These are phyloP conservation scores for Poecilobothrus nobilitatus DNA, from an alignment of 2,888 invertebrate species.

Conservation along the genomic window DNA sequence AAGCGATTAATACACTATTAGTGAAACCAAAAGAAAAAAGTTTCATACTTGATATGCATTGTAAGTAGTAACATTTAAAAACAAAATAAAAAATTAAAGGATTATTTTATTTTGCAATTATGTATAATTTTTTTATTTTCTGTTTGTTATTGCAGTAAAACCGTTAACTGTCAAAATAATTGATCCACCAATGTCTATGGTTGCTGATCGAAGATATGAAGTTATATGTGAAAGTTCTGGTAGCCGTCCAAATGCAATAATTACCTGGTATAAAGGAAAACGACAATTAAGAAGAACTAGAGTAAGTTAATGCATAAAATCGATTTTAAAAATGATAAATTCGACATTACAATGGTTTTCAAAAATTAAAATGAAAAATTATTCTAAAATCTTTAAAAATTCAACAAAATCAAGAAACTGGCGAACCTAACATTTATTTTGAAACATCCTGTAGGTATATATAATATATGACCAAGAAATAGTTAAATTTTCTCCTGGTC, in stretches of 20 bases:
- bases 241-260: slow-evolving; percentile 74
- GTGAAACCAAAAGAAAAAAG: slow-evolving; percentile 71
- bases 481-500: no score
- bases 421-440: no score
- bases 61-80: slow-evolving; percentile 51
- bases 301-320: slow-evolving; percentile 46
- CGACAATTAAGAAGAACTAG: slow-evolving; percentile 70
- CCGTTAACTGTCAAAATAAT: slow-evolving; percentile 73
- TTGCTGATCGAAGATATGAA: slow-evolving; percentile 75
- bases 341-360: no score
- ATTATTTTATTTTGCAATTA: no score
- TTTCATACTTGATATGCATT: slow-evolving; percentile 66
- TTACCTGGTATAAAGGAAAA: slow-evolving; percentile 86
- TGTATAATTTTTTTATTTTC: no score
- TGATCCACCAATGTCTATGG: slow-evolving; percentile 59
- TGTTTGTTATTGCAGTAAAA: slow-evolving; percentile 51
- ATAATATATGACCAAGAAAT: no score
- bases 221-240: slow-evolving; percentile 77
- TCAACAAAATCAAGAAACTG: no score
- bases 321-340: no score
- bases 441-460: no score
- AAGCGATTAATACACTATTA: slow-evolving; percentile 75
- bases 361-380: no score
- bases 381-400: no score
- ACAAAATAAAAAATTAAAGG: no score